These are phyloP conservation scores for Hirundo rustica DNA, from an alignment of 2,797 vertebrate genomes.

Conservation along the genomic window DNA sequence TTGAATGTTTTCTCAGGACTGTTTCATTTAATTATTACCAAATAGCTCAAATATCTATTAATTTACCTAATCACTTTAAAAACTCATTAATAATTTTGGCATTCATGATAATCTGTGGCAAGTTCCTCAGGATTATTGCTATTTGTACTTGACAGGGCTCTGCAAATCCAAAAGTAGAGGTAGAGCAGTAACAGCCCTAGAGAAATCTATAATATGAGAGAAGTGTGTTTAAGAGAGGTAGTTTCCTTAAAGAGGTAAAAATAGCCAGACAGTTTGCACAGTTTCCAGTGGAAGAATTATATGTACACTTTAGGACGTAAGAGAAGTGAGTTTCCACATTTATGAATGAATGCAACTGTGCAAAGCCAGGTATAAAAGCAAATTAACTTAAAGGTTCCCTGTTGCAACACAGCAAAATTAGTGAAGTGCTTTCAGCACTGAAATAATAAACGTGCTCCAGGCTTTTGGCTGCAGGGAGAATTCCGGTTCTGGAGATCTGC, in stretches of 20 bases:
- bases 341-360: background rate
- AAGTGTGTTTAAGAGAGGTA: background rate
- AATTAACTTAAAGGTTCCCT: slow-evolving; percentile 39
- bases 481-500: slow-evolving; percentile 19
- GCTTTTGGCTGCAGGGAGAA: slow-evolving; percentile 27
- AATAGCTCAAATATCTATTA: background rate
- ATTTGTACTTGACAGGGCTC: background rate
- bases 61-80: background rate
- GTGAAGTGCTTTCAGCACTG: background rate
- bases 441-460: background rate
- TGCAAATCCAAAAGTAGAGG: background rate
- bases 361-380: slow-evolving; percentile 6
- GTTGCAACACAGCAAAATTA: background rate
- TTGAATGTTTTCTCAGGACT: background rate
- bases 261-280: background rate
- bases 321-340: background rate
- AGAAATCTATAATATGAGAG: background rate
- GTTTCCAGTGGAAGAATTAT: background rate
- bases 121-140: background rate
- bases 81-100: background rate
- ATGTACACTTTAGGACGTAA: background rate
- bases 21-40: background rate
- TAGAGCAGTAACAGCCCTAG: background rate
- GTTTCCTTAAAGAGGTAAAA: slow-evolving; percentile 19
- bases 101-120: background rate